Conservation (phyloP, 2,888 invertebrate genomes). For the Philopedon plagiatum region DNA sequence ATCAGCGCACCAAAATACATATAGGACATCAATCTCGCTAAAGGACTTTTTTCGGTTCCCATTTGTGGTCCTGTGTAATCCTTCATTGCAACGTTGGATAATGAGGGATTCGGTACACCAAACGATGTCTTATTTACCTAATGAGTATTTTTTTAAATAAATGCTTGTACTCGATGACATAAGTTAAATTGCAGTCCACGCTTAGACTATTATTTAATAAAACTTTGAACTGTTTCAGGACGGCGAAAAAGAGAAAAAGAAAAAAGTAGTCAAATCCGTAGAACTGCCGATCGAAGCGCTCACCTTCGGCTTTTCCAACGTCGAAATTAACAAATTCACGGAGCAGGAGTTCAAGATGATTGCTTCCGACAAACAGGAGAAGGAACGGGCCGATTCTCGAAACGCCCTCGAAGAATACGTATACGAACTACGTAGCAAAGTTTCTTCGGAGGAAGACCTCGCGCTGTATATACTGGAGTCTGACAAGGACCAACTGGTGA, state of each 20-base stretch:
- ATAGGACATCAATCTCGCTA: too few species aligned
- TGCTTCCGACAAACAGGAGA: constrained; percentile 89
- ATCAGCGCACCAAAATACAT: too few species aligned
- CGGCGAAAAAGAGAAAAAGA: constrained; percentile 82
- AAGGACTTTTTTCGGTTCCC: too few species aligned
- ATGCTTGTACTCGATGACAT: too few species aligned
- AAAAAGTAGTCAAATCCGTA: constrained; percentile 83
- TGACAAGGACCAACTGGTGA: constrained; percentile 76
- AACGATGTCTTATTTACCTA: too few species aligned
- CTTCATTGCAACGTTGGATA: too few species aligned
- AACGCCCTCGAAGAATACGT: constrained; percentile 99
- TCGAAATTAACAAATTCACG: constrained; percentile 80
- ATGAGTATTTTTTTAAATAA: too few species aligned
- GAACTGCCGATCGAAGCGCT: constrained; percentile 88
- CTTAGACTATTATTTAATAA: too few species aligned
- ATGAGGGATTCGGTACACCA: too few species aligned
- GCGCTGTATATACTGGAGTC: constrained; percentile 81
- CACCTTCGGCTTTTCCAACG: constrained; percentile 80
- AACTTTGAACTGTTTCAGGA: constrained; percentile 64
- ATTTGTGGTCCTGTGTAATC: too few species aligned
- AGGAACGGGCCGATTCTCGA: constrained; percentile 94
- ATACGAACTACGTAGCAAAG: constrained; percentile 93
- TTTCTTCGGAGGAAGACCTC: constrained; percentile 79
- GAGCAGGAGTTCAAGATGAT: constrained; percentile 76
- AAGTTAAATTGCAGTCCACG: too few species aligned